Evolutionary conservation across 2,113 vertebrate species (phyloP), one percentile per base, ranked within the genome.

Genomic region (Gopherus evgoodei): DNA sequence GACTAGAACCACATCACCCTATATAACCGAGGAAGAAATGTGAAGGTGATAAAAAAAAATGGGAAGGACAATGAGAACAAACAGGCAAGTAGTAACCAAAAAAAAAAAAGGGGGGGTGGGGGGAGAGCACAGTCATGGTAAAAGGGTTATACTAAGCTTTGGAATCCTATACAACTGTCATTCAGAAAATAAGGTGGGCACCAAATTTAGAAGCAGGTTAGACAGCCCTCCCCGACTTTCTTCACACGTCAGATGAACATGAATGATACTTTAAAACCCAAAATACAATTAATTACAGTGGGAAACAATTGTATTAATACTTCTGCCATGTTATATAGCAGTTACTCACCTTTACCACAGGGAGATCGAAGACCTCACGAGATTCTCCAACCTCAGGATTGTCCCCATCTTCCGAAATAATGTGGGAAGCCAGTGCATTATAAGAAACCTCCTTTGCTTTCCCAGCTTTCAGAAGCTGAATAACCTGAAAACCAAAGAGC

Each of bases 371-470:
- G 75, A 99, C 99, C 93, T 99, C 99, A 44, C 99, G 98, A 7
- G 99, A 99, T 95, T 99, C 99, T 85, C 99, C 98, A 62, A 99
- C 99, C 95, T 99, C 99, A 0, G 99, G 99, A 94, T 99, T 99
- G 97, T 99, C 99, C 8, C 99, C 99, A 21, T 99, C 99, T 94
- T 99, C 99, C 12, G 99, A 98, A 50, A 99, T 99, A 85, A 99
- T 99, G 97, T 99, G 99, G 1, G 99, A 99, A 92, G 99, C 99
- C 25, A 99, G 96, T 1, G 99, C 99, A 91, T 99, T 99, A 95
- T 99, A 99, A 35, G 99, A 99, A 52, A 99, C 99, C 90, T 99
- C 99, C 96, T 99, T 99, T 4, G 99, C 99, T 95, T 99, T 99
- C 29, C 99, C 99, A 27, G 99, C 98, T 97, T 99, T 99, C 47